Percentiles rank a stretch among this genome's conserved stretches.
Conservation (phyloP, 2,113 vertebrate species). For the Thermophis baileyi region DNA sequence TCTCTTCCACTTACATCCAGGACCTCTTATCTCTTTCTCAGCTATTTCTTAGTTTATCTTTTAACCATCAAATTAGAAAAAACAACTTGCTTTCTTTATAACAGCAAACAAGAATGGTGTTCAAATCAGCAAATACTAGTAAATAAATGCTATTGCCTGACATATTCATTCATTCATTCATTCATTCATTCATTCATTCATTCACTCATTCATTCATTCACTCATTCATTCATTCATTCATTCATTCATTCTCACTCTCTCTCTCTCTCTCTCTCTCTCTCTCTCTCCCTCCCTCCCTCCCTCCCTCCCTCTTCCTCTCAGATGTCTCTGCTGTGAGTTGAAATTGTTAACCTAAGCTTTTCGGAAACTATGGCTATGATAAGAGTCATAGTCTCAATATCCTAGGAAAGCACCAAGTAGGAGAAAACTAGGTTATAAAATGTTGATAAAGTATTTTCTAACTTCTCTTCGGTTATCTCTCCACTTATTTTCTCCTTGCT, state of each 20-base stretch:
- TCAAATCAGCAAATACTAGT: neutral
- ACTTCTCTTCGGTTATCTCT: neutral
- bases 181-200: too few species aligned
- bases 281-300: neutral
- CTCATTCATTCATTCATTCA: too few species aligned
- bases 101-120: neutral
- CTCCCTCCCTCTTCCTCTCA: neutral
- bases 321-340: neutral
- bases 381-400: neutral
- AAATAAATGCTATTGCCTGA: neutral
- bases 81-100: neutral
- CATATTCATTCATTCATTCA: neutral
- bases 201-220: too few species aligned
- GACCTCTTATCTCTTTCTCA: too few species aligned
- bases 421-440: neutral
- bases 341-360: neutral
- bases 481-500: neutral
- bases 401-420: neutral
- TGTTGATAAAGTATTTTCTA: neutral
- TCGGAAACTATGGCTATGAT: neutral
- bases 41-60: neutral
- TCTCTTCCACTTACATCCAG: neutral
- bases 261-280: too few species aligned
- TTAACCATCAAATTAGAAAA: constrained; percentile 36
- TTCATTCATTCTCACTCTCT: neutral